phyloP scores from a whole-genome alignment of 1,140 invertebrate genomes.

The Lepidotrigona ventralis region DNA sequence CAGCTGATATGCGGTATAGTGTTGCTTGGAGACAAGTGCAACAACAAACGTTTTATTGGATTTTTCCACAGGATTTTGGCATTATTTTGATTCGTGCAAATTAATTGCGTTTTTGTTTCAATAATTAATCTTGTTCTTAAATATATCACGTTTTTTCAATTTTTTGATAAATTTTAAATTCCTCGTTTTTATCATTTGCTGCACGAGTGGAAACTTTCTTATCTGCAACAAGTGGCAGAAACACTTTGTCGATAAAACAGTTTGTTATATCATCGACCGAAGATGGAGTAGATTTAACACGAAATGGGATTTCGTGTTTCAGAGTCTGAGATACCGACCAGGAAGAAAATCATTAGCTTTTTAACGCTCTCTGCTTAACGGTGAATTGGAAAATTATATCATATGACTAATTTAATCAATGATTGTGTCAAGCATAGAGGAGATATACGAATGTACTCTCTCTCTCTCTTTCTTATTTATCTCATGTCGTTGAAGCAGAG shows the following conservation, averaged over 20 bases:
- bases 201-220: background rate
- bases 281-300: no score
- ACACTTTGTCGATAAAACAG: no score
- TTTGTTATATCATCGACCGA: no score
- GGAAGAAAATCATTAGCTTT: no score
- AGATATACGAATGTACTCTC: no score
- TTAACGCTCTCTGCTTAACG: no score
- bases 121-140: background rate
- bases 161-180: background rate
- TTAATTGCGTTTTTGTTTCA: background rate
- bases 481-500: background rate
- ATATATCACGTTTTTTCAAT: background rate
- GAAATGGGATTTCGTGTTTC: no score
- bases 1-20: no score
- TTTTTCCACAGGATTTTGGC: background rate
- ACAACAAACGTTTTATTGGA: conserved; percentile 51
- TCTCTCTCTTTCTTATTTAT: background rate
- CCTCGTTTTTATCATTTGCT: background rate
- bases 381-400: no score
- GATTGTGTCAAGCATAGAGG: no score
- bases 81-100: background rate
- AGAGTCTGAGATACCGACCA: background rate
- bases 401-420: no score
- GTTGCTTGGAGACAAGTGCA: conserved; percentile 62
- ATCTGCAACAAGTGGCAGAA: background rate